Base-by-base conservation (phyloP, 2,113 vertebrate species). In the Psettodes erumei region DNA sequence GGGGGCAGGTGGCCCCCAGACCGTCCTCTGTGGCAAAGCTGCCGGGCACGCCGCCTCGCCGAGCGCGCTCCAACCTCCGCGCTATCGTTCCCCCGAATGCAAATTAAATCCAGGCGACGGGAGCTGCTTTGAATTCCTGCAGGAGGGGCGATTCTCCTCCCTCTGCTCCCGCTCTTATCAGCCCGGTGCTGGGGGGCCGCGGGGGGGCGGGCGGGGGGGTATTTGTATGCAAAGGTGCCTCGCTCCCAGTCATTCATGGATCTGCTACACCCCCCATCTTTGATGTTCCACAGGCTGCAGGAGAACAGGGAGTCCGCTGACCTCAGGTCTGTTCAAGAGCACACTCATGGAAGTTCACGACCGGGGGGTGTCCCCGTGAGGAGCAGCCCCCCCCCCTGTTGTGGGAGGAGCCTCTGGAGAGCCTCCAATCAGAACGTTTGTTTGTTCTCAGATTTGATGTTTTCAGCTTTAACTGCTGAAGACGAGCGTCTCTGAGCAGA, bases 1-100 rank as follows among this genome's bases (percentile, higher is more conserved):
- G 62, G 79, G 86, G 62, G 75, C 86, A 90, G 90, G 91, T 91
- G 89, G 87, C 84, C 81, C 86, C 87, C 80, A 84, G 86, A 87
- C 89, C 66, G 87, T 86, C 86, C 88, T 86, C 59, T 48, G 68
- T 84, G 85, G 86, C 86, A 79, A 73, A 35, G 86, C 88, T 90
- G 70, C 73, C 64, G 83, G 89, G 89, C 88, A 82, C 82, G 53
- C 77, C 72, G 77, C 85, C 82, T 80, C 73, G 48, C 80, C 83
- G 76, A 88, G 81, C 30, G 51, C 40, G 48, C 83, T 77, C 87
- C 77, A 73, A 79, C 82, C 27, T 37, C 73, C 58, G 54, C 65
- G 6, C 64, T 78, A 84, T 89, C 86, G 32, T 72, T 89, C 71
- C 83, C 63, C 79, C 33, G 51, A 71, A 85, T 83, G 86, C 84